Percentiles rank a stretch among this genome's conserved stretches.
These are phyloP conservation scores for Mycteria americana DNA, from an alignment of 2,797 vertebrate species.

Conservation along the genomic window DNA sequence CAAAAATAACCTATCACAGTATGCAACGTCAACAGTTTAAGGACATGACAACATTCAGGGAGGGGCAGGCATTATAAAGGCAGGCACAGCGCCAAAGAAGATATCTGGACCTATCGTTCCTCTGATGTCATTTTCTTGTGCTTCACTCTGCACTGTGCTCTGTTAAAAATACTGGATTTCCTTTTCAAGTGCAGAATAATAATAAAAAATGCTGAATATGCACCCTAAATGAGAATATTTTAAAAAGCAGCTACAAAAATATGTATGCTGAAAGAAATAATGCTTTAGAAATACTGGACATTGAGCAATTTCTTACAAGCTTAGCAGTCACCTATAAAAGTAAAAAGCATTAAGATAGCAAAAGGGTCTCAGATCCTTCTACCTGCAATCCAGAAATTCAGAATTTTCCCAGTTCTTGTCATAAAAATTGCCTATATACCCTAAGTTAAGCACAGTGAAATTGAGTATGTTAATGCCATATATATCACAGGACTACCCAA, in stretches of 20 bases:
- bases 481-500: background rate
- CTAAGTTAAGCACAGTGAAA: background rate
- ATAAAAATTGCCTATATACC: background rate
- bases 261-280: background rate
- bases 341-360: background rate
- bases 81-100: background rate
- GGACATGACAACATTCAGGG: background rate
- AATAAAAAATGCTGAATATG: background rate
- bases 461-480: background rate
- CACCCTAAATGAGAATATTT: background rate
- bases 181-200: background rate
- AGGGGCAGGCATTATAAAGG: background rate
- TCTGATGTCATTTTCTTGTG: background rate
- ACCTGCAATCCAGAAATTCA: background rate
- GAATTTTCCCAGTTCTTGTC: background rate
- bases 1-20: background rate
- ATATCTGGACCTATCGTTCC: background rate
- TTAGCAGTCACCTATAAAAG: background rate
- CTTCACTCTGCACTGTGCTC: background rate
- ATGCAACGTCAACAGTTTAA: background rate
- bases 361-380: background rate
- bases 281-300: background rate
- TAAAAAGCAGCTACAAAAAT: background rate
- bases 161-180: background rate
- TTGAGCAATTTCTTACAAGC: background rate